These are phyloP conservation scores for Junonia oenone DNA, from an alignment of 2,888 invertebrate species.

Conservation along the genomic window DNA sequence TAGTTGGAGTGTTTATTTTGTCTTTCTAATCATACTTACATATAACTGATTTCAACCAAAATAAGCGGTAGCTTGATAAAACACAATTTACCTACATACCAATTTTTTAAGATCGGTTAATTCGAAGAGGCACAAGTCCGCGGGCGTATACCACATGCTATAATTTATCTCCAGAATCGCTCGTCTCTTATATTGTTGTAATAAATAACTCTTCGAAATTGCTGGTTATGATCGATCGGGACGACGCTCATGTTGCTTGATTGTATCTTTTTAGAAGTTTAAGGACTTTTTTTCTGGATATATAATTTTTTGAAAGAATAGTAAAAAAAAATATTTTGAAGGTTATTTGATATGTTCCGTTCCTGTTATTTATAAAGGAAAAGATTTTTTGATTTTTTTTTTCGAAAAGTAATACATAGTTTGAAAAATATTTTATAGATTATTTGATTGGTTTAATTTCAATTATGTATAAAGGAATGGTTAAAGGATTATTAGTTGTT, in stretches of 20 bases:
- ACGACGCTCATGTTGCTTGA: slow-evolving; percentile 6
- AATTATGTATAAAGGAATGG: too few species aligned
- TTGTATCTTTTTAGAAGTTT: slow-evolving; percentile 3
- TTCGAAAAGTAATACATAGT: too few species aligned
- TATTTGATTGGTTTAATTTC: too few species aligned
- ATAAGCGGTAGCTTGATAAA: not conserved
- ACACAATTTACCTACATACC: not conserved
- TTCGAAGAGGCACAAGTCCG: slow-evolving; percentile 2
- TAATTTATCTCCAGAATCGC: slow-evolving; percentile 7
- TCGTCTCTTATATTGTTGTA: slow-evolving; percentile 14
- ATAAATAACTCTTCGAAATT: slow-evolving; percentile 17
- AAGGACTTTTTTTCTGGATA: not conserved
- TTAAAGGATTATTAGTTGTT: too few species aligned
- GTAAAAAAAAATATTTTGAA: not conserved
- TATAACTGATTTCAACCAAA: too few species aligned
- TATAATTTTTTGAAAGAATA: not conserved
- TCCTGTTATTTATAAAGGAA: too few species aligned
- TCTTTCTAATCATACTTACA: too few species aligned
- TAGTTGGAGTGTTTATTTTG: too few species aligned
- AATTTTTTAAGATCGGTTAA: not conserved
- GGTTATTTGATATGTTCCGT: too few species aligned
- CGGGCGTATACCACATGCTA: slow-evolving; percentile 13
- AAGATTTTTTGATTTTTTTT: too few species aligned
- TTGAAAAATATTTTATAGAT: too few species aligned
- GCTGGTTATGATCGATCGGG: slow-evolving; percentile 7